A percentile compares a stretch with the other conserved stretches of the same genome.
Conservation (phyloP, 2,113 vertebrate genomes). For the Struthio camelus region DNA sequence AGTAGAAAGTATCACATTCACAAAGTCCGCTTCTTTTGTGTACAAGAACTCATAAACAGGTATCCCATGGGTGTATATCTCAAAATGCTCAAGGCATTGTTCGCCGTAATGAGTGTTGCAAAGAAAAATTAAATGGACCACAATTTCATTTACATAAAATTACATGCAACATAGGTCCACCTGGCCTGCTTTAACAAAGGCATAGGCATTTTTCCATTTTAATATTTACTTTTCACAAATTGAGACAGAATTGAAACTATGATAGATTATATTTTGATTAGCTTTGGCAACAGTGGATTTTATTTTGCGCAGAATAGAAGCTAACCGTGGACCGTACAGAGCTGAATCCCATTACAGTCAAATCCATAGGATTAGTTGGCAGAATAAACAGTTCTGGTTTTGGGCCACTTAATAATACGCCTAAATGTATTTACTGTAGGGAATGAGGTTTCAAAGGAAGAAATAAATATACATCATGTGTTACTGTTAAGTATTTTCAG, state of each 20-base stretch:
- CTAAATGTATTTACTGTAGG: conserved; percentile 28
- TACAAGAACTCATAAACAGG: background rate
- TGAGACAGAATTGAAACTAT: background rate
- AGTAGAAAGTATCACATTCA: background rate
- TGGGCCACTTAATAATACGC: conserved; percentile 1
- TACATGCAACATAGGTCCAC: background rate
- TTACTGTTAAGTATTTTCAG: conserved; percentile 20
- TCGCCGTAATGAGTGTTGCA: too few species aligned
- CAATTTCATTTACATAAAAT: background rate
- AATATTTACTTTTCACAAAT: conserved; percentile 28
- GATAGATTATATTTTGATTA: background rate
- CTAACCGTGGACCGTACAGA: background rate
- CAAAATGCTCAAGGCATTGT: background rate
- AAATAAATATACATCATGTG: conserved; percentile 2
- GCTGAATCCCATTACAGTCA: background rate
- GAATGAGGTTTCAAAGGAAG: conserved; percentile 12
- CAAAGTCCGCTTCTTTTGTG: background rate
- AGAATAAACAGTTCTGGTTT: conserved; percentile 29
- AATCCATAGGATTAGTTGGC: conserved; percentile 7
- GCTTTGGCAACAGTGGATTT: background rate
- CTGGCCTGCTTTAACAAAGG: background rate
- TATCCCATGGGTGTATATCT: background rate
- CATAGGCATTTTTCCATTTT: background rate
- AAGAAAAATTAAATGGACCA: background rate
- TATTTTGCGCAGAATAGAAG: background rate